Percentiles rank a stretch among this genome's conserved stretches.
phyloP scores from a whole-genome alignment of 2,888 invertebrate species.

The Iphiclides podalirius region DNA sequence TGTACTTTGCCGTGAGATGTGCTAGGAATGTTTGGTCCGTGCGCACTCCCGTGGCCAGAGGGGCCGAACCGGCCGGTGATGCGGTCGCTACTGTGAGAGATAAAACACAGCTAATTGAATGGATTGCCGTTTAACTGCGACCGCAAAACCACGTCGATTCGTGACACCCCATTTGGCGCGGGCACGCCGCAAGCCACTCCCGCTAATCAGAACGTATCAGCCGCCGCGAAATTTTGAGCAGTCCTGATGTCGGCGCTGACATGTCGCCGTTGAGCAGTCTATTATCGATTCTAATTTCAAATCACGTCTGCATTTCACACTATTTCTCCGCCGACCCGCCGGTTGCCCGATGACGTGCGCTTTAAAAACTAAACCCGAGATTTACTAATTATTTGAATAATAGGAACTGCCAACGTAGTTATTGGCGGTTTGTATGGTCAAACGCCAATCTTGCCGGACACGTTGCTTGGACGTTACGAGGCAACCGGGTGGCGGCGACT shows the following conservation, averaged over 20 bases:
- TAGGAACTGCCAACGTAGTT: constrained; percentile 61
- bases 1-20: constrained; percentile 76
- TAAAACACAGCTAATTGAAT: not conserved
- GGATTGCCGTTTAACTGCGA: not conserved
- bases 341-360: constrained; percentile 44
- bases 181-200: constrained; percentile 51
- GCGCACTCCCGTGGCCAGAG: too few species aligned
- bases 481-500: constrained; percentile 49
- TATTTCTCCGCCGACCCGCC: not conserved
- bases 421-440: not conserved
- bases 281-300: constrained; percentile 47
- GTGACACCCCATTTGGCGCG: constrained; percentile 38
- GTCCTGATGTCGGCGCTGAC: constrained; percentile 30
- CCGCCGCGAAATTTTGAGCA: too few species aligned
- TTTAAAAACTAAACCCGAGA: constrained; percentile 43
- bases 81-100: not conserved
- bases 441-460: not conserved
- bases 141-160: constrained; percentile 21
- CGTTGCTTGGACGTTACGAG: constrained; percentile 40
- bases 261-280: constrained; percentile 47
- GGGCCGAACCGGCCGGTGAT: not conserved
- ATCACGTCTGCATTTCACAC: constrained; percentile 24
- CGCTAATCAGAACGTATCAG: constrained; percentile 44
- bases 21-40: constrained; percentile 74
- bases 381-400: constrained; percentile 61